Evolutionary conservation across 1,140 invertebrate genomes (phyloP).

Genomic region (Drosophila kikkawai): DNA sequence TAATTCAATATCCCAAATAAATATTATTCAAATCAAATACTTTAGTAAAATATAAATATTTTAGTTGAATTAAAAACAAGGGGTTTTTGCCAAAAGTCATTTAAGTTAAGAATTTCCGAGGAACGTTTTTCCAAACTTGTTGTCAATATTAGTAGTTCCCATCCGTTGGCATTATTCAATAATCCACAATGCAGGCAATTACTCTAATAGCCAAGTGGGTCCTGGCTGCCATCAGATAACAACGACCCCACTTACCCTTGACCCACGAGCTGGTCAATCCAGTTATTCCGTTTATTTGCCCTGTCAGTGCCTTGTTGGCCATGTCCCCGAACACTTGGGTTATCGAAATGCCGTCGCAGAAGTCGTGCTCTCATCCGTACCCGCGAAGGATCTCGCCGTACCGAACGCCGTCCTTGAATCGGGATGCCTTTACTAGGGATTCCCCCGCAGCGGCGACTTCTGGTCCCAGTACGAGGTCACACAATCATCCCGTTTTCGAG

Average conservation of each 20-base stretch:
- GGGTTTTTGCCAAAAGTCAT: background rate
- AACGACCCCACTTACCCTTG: slow-evolving; percentile 13
- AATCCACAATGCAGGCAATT: slow-evolving; percentile 48
- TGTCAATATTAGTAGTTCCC: slow-evolving; percentile 1
- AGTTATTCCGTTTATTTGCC: slow-evolving; percentile 18
- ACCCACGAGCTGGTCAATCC: slow-evolving; percentile 11
- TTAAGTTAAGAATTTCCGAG: background rate
- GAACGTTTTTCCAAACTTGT: background rate
- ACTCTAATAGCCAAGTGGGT: slow-evolving; percentile 56
- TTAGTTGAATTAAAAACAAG: background rate
- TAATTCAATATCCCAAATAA: slow-evolving; percentile 2
- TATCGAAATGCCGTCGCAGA: slow-evolving; percentile 62
- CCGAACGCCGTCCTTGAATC: slow-evolving; percentile 1
- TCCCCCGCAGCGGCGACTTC: background rate
- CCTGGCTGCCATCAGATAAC: slow-evolving; percentile 53
- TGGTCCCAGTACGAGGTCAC: background rate
- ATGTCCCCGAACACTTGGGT: slow-evolving; percentile 76
- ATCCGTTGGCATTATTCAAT: slow-evolving; percentile 29
- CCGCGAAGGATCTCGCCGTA: slow-evolving; percentile 43
- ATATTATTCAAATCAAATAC: background rate
- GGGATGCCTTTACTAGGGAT: slow-evolving; percentile 52
- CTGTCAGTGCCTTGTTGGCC: slow-evolving; percentile 55
- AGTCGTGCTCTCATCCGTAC: slow-evolving; percentile 29
- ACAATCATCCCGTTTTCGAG: slow-evolving; percentile 58
- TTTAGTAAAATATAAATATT: background rate